phyloP scores from a whole-genome alignment of 1,140 invertebrate species.

The Drosophila subobscura region DNA sequence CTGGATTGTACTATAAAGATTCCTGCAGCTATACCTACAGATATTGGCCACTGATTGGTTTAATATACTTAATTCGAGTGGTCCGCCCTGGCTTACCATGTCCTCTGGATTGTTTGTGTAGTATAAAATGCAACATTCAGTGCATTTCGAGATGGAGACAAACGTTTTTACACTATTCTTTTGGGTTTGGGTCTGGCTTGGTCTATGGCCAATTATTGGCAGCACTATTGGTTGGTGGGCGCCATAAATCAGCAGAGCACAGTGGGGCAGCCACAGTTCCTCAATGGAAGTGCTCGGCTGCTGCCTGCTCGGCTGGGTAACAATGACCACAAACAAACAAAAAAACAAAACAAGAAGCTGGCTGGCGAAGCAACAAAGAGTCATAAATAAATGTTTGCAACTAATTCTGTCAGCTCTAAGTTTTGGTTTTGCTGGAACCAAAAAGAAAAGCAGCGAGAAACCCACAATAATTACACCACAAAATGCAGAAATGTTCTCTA shows the following conservation, averaged over 20 bases:
- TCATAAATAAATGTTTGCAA: conserved; percentile 78
- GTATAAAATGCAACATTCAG: too few species aligned
- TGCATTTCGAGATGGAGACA: conserved; percentile 13
- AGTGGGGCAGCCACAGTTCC: conserved; percentile 3
- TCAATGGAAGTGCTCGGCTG: too few species aligned
- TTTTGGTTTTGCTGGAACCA: too few species aligned
- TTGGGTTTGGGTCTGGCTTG: background rate
- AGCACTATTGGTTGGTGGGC: conserved; percentile 37
- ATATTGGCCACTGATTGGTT: too few species aligned
- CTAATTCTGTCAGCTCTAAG: conserved; percentile 67
- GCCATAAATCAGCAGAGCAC: conserved; percentile 51
- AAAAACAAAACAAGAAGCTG: background rate
- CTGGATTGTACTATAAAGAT: too few species aligned
- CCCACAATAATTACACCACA: too few species aligned
- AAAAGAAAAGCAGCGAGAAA: too few species aligned
- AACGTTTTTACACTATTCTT: conserved; percentile 21
- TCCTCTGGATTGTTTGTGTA: too few species aligned
- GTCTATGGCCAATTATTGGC: conserved; percentile 54
- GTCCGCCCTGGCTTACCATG: too few species aligned
- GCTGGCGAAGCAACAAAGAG: conserved; percentile 59
- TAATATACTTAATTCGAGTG: too few species aligned
- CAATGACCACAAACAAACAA: conserved; percentile 16
- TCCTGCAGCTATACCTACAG: too few species aligned
- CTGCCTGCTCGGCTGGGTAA: conserved; percentile 12
- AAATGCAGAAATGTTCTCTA: too few species aligned